Evolutionary conservation across 1,140 invertebrate species (phyloP).

Genomic region (Lycorma delicatula): DNA sequence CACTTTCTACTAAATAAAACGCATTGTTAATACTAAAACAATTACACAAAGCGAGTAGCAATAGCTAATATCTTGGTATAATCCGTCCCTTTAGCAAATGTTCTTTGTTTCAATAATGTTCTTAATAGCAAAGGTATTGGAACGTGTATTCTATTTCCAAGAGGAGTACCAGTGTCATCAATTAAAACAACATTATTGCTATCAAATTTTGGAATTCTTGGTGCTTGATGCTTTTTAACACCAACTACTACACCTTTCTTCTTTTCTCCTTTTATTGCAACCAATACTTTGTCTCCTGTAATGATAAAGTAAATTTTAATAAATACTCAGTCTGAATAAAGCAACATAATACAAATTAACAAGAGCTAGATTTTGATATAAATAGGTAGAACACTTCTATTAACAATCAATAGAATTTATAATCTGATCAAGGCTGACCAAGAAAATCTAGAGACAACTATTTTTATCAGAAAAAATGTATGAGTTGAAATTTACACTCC

Average conservation of each 20-base stretch:
- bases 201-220: slow-evolving; percentile 86
- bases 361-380: too few species aligned
- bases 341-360: slow-evolving; percentile 9
- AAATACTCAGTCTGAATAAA: neutral
- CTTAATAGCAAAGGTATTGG: slow-evolving; percentile 90
- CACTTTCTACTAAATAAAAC: too few species aligned
- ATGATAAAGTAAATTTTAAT: slow-evolving; percentile 24
- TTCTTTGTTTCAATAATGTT: slow-evolving; percentile 74
- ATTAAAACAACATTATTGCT: slow-evolving; percentile 95
- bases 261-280: slow-evolving; percentile 96
- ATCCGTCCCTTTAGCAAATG: slow-evolving; percentile 75
- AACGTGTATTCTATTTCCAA: slow-evolving; percentile 89
- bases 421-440: too few species aligned
- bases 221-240: slow-evolving; percentile 70
- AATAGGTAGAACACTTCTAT: too few species aligned
- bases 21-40: too few species aligned
- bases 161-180: slow-evolving; percentile 85
- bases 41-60: slow-evolving; percentile 83
- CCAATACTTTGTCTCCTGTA: slow-evolving; percentile 76
- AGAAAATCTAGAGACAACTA: too few species aligned
- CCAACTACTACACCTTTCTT: slow-evolving; percentile 94
- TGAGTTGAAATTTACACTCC: too few species aligned
- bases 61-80: slow-evolving; percentile 93
- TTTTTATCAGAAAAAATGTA: too few species aligned
- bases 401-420: too few species aligned